phyloP scores from a whole-genome alignment of 2,888 invertebrate species.

The Carabus problematicus region DNA sequence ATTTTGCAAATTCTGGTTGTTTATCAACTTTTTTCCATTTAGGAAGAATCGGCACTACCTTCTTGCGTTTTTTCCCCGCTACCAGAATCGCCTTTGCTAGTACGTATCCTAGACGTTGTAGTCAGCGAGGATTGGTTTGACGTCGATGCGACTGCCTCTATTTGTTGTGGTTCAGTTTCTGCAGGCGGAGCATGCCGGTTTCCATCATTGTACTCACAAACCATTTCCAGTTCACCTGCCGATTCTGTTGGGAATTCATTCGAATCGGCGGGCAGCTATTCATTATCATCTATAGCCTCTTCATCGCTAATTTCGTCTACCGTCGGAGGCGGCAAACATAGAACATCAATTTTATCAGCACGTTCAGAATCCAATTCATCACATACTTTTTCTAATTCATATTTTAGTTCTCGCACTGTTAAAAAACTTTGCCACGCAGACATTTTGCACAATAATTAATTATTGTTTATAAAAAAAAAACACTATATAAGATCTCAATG shows the following conservation, averaged over 20 bases:
- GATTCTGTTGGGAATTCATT: constrained; percentile 11
- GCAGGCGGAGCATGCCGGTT: constrained; percentile 2
- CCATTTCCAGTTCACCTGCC: constrained; percentile 5
- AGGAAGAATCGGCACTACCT: too few species aligned
- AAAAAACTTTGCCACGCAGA: too few species aligned
- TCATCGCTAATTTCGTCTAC: constrained; percentile 10
- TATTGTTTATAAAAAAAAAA: too few species aligned
- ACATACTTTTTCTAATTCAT: too few species aligned
- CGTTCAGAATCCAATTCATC: neutral
- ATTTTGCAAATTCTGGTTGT: too few species aligned
- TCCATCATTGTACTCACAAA: constrained; percentile 14
- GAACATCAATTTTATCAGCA: constrained; percentile 1
- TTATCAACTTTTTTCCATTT: too few species aligned
- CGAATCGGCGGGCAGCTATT: constrained; percentile 8
- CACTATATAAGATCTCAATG: too few species aligned
- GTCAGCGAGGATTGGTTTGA: constrained; percentile 14
- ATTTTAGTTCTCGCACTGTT: too few species aligned
- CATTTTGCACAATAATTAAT: too few species aligned
- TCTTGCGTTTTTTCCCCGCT: constrained; percentile 5
- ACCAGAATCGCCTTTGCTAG: neutral
- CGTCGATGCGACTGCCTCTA: constrained; percentile 5
- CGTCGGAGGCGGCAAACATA: constrained; percentile 18
- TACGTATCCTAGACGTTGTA: constrained; percentile 19
- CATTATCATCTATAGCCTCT: constrained; percentile 18
- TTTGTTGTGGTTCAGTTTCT: constrained; percentile 9